Conservation (phyloP, 2,113 vertebrate genomes). For the Halichoerus grypus region DNA sequence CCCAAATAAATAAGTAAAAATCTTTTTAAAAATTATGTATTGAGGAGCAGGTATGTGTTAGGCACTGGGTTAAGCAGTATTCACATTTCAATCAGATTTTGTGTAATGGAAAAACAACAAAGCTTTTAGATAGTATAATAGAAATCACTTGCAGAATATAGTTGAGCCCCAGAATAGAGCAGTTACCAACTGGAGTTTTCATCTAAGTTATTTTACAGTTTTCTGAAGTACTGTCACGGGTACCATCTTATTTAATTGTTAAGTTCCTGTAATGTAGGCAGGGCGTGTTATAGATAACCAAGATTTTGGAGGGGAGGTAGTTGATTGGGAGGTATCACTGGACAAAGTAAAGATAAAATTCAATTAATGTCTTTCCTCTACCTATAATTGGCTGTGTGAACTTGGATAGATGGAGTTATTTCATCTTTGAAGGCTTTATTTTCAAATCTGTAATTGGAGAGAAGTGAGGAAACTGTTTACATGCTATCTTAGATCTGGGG, state of each 20-base stretch:
- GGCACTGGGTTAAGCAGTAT: background rate
- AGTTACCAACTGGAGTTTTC: background rate
- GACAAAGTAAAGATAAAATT: conserved; percentile 11
- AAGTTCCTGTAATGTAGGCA: background rate
- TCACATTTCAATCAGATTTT: background rate
- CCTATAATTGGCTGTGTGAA: background rate
- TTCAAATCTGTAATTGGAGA: background rate
- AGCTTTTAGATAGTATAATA: background rate
- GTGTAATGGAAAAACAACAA: background rate
- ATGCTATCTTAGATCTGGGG: background rate
- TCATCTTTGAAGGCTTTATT: background rate
- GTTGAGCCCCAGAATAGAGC: background rate
- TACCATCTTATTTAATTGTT: background rate
- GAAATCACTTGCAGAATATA: background rate
- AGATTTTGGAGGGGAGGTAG: background rate
- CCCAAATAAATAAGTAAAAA: background rate
- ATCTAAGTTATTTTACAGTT: background rate
- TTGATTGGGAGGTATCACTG: background rate
- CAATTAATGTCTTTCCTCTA: background rate
- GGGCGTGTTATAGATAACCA: background rate
- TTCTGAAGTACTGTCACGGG: background rate
- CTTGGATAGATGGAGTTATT: background rate
- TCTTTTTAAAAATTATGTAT: background rate
- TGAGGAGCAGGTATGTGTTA: background rate
- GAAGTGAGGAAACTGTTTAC: background rate